Evolutionary conservation across 2,113 vertebrate species (phyloP), one percentile per base, ranked within the genome.

Genomic region (Chrysochloris asiatica): DNA sequence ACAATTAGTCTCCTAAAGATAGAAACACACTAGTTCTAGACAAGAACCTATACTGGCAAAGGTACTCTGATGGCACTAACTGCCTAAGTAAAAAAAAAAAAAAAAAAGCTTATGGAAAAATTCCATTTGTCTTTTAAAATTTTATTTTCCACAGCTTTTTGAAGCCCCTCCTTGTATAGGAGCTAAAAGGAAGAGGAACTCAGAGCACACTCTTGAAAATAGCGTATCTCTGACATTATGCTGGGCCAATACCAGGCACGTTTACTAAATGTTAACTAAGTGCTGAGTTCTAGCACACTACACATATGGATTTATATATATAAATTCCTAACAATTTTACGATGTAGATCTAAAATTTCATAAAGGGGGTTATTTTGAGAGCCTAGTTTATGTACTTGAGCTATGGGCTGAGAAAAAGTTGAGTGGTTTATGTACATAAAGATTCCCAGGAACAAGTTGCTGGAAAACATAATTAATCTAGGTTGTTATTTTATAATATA

Each of bases 161-260:
- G n/a, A n/a, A n/a, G n/a, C n/a, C n/a, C n/a, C n/a, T n/a, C 48
- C 38, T 59, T 36, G 17, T 69, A 2, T 36, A 2, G 24, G 59
- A 1, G 41, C 6, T 2, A 43, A 47, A 47, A 22, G 9, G 30
- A 75, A 38, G 16, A 24, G 38, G 33, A 80, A 80, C 48, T 21
- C 6, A 5, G 10, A 21, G 28, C 41, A 12, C 0, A 1, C 19
- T 8, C 50, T 61, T 8, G 76, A 2, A 8, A 21, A 38, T 0
- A 6, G 33, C 17, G 26, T 17, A 28, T 8, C 45, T 45, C 52
- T 11, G 82, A 50, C 54, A 8, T 36, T 6, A 17, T 8, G 54
- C 26, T 3, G 52, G 24, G 56, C 63, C 2, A 10, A 3, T 9
- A 6, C 24, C 1, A 47, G 19, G 43, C 43, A 28, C 6, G 6